phyloP scores from a whole-genome alignment of 2,888 invertebrate genomes.

The Andrena praecox region DNA sequence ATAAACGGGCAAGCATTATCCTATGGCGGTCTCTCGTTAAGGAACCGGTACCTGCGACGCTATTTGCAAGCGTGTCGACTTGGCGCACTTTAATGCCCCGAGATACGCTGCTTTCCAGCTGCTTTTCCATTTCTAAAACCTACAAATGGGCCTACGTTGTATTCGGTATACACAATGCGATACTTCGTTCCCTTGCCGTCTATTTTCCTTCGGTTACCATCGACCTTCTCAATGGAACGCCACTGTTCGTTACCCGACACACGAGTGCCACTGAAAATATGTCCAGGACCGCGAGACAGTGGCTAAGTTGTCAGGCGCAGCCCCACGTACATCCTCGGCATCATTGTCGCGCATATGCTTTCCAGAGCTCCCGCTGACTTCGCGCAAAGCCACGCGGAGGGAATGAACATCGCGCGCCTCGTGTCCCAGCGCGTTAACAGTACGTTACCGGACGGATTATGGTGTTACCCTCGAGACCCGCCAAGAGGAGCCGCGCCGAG shows the following conservation, averaged over 20 bases:
- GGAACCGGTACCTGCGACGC: slow-evolving; percentile 46
- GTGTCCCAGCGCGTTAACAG: slow-evolving; percentile 36
- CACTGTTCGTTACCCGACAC: neutral
- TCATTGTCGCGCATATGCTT: neutral
- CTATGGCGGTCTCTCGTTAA: slow-evolving; percentile 36
- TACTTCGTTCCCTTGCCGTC: no score
- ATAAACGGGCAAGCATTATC: slow-evolving; percentile 43
- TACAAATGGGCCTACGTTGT: neutral
- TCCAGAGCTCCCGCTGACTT: slow-evolving; percentile 3
- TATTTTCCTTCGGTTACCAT: no score
- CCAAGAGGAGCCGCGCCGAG: slow-evolving; percentile 6
- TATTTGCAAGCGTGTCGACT: slow-evolving; percentile 3
- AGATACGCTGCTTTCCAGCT: neutral
- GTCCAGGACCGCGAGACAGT: neutral
- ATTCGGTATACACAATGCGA: no score
- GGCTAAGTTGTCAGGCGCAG: neutral
- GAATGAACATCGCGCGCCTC: neutral
- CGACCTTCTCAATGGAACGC: neutral
- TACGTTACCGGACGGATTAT: slow-evolving; percentile 37
- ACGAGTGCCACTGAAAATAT: neutral
- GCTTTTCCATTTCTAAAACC: neutral
- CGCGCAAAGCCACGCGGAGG: neutral
- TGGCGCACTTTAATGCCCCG: neutral
- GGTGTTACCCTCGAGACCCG: slow-evolving; percentile 39
- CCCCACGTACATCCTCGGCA: slow-evolving; percentile 4